A percentile compares a stretch with the other conserved stretches of the same genome.
Conservation (phyloP, 2,888 invertebrate genomes). For the Cephonodes hylas region DNA sequence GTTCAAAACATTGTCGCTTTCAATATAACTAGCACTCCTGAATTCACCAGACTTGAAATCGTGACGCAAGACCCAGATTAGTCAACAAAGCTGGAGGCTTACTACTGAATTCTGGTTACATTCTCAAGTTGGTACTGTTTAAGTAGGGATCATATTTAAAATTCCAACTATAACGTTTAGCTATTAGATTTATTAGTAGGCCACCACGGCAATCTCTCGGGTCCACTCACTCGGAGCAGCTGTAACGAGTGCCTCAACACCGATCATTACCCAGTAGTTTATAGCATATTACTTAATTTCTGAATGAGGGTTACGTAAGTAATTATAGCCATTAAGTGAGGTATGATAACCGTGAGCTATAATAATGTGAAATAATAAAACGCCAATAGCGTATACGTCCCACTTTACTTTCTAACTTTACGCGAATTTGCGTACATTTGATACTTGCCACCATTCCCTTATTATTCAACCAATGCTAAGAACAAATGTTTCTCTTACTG, state of each 20-base stretch:
- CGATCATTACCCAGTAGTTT: neutral
- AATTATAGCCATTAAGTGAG: neutral
- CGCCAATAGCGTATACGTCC: neutral
- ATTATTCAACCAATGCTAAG: neutral
- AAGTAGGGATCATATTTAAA: neutral
- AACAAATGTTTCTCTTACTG: neutral
- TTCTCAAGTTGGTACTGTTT: neutral
- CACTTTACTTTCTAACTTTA: slow-evolving; percentile 3
- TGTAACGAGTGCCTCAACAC: neutral
- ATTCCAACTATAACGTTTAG: neutral
- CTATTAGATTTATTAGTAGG: neutral
- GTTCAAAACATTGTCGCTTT: neutral
- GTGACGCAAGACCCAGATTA: neutral
- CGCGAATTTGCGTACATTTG: neutral
- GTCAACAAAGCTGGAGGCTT: neutral
- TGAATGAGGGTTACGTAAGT: neutral
- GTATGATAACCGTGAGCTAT: neutral
- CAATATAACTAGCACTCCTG: neutral
- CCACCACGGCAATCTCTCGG: neutral
- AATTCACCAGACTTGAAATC: neutral
- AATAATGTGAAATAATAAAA: neutral
- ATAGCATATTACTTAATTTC: slow-evolving; percentile 4
- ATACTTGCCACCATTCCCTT: neutral
- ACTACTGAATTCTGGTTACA: neutral
- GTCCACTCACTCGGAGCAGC: neutral